These are phyloP conservation scores for Petrocephalus zakoni DNA, from an alignment of 2,113 vertebrate genomes.

Conservation along the genomic window DNA sequence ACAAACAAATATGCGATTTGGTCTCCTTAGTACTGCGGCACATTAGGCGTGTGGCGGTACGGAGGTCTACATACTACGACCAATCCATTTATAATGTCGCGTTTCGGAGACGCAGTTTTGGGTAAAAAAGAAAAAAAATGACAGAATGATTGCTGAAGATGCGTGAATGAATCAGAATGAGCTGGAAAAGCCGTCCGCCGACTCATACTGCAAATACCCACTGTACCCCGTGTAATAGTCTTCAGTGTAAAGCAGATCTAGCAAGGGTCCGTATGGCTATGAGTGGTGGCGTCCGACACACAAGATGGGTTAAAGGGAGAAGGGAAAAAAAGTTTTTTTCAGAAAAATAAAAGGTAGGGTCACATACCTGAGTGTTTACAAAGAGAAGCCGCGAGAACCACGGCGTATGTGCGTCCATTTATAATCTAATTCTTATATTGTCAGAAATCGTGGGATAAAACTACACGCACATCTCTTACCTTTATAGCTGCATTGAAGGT, in stretches of 20 bases:
- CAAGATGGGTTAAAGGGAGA: not conserved
- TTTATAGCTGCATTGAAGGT: not conserved
- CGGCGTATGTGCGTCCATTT: not conserved
- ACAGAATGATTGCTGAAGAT: not conserved
- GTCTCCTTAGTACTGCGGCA: slow-evolving; percentile 6
- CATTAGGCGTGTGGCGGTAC: not conserved
- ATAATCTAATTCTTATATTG: not conserved
- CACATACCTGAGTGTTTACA: not conserved
- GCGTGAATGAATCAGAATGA: not conserved
- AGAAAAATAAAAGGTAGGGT: not conserved
- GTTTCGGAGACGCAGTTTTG: not conserved
- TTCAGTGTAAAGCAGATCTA: not conserved
- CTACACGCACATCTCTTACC: not conserved
- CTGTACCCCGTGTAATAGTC: not conserved
- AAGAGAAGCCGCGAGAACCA: too few relatives aligned
- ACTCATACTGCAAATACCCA: not conserved
- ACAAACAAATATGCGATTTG: not conserved
- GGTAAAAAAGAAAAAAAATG: too few relatives aligned
- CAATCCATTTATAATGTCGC: slow-evolving; percentile 13
- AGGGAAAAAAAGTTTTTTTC: not conserved
- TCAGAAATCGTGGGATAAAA: not conserved
- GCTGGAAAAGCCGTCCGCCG: not conserved
- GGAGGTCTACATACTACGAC: slow-evolving; percentile 2
- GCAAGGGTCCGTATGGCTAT: not conserved
- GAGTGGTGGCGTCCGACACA: not conserved